Conservation (phyloP, 2,113 vertebrate genomes). For the Corythornis vintsioides region DNA sequence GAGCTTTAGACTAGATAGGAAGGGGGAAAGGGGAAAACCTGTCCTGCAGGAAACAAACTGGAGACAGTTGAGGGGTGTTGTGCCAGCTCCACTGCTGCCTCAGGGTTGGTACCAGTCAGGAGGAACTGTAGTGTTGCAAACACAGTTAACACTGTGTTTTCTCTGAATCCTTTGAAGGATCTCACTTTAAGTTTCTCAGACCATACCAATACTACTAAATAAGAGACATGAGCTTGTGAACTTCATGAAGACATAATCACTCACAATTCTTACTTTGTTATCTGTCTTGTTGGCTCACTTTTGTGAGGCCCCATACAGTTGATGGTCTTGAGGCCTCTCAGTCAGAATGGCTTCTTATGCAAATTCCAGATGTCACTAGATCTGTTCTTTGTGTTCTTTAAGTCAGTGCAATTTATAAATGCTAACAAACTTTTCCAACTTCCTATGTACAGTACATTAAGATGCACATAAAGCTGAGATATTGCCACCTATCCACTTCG, state of each 20-base stretch:
- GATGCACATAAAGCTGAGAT: background rate
- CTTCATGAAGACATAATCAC: background rate
- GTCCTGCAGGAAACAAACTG: no score
- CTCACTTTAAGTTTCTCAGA: background rate
- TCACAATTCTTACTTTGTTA: background rate
- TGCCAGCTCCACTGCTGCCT: no score
- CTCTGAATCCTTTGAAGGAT: background rate
- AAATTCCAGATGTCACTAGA: background rate
- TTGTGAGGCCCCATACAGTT: background rate
- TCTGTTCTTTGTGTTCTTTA: background rate
- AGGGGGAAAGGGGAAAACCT: no score
- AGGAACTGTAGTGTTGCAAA: no score
- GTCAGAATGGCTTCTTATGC: background rate
- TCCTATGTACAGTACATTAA: background rate
- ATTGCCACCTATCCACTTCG: background rate
- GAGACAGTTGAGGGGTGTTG: no score
- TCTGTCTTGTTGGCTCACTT: background rate
- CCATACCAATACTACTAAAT: background rate
- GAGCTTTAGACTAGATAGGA: no score
- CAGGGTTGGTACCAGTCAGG: no score
- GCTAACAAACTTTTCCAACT: background rate
- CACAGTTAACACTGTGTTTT: no score
- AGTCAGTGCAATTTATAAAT: background rate
- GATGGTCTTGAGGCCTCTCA: background rate
- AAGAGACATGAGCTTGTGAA: background rate